A percentile compares a stretch with the other conserved stretches of the same genome.
Evolutionary conservation across 1,140 invertebrate genomes (phyloP).

Genomic region (Cherax destructor): DNA sequence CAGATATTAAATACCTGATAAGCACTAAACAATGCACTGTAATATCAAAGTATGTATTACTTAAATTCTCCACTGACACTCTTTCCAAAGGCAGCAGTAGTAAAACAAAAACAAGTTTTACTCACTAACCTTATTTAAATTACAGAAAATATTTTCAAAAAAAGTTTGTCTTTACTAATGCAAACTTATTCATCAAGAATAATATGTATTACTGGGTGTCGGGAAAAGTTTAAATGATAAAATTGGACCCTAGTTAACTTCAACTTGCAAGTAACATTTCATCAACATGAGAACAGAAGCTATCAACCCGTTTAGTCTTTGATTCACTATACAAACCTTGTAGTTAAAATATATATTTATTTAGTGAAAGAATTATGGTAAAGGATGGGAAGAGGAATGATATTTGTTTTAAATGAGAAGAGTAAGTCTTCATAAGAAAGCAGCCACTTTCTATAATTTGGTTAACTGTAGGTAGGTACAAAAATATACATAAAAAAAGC

Average conservation of each 20-base stretch:
- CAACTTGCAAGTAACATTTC: neutral
- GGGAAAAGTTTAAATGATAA: neutral
- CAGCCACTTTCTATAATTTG: too few relatives aligned
- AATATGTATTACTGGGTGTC: neutral
- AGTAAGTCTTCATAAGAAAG: too few relatives aligned
- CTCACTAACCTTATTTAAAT: too few relatives aligned
- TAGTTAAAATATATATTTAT: neutral
- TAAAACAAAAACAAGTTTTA: too few relatives aligned
- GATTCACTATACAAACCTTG: neutral
- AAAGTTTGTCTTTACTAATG: too few relatives aligned
- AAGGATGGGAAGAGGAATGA: neutral
- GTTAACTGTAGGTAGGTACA: too few relatives aligned
- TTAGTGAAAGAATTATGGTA: too few relatives aligned
- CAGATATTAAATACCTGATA: neutral
- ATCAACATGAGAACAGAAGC: neutral
- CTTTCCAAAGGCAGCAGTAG: too few relatives aligned
- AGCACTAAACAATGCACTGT: neutral
- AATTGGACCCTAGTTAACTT: neutral
- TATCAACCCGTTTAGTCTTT: neutral
- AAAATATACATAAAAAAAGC: too few relatives aligned
- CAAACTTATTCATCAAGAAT: too few relatives aligned
- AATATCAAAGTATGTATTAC: neutral
- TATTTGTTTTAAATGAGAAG: neutral
- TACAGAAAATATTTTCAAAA: too few relatives aligned
- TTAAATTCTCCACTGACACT: neutral